Percentiles rank a stretch among this genome's conserved stretches.
Evolutionary conservation across 2,113 vertebrate species (phyloP).

Genomic region (Dolichotis patagonum): DNA sequence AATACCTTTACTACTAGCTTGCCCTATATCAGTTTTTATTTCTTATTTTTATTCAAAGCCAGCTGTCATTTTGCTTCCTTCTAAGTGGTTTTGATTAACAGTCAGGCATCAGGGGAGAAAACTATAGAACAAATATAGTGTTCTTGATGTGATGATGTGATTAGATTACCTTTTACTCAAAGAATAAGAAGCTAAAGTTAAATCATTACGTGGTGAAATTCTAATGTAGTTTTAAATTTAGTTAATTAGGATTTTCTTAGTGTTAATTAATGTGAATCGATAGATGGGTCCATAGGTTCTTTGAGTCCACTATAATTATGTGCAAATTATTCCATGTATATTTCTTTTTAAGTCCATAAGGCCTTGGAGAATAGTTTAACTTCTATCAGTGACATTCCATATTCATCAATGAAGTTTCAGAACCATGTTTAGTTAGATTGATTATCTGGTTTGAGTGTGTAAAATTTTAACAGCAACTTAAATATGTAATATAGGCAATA

Average conservation of each 20-base stretch:
- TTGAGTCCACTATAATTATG: background rate
- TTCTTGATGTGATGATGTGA: background rate
- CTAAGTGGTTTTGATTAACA: constrained; percentile 25
- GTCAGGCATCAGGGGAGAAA: background rate
- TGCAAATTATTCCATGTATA: background rate
- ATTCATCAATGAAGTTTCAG: background rate
- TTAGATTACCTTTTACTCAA: background rate
- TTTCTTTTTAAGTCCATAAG: background rate
- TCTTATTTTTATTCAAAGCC: background rate
- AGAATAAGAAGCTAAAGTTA: constrained; percentile 13
- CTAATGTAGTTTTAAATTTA: constrained; percentile 6
- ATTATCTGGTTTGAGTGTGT: background rate
- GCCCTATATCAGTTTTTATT: background rate
- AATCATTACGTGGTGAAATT: background rate
- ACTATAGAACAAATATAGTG: background rate
- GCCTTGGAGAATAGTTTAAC: background rate
- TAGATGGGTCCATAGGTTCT: background rate
- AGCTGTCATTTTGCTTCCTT: background rate
- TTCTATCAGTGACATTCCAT: background rate
- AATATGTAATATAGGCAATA: background rate
- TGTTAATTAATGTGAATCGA: constrained; percentile 21
- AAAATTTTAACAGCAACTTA: background rate
- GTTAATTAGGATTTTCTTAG: background rate
- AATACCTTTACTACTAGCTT: background rate
- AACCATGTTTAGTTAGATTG: background rate